Conservation (phyloP, 2,113 vertebrate genomes). For the Syngnathus scovelli region DNA sequence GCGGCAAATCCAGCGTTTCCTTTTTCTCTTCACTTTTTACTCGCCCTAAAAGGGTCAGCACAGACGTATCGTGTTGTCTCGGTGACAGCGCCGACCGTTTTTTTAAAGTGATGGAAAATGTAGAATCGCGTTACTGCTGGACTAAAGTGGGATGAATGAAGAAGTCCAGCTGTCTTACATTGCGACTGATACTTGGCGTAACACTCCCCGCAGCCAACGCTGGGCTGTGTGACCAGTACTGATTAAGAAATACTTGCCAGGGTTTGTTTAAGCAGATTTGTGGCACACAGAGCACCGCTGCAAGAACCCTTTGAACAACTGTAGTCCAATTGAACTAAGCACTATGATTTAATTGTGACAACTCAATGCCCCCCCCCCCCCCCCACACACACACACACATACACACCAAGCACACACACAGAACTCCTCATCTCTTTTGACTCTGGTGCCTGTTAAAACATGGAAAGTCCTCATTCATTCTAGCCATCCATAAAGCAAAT, state of each 20-base stretch:
- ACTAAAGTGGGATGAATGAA: slow-evolving; percentile 33
- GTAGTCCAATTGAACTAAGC: slow-evolving; percentile 11
- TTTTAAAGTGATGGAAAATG: slow-evolving; percentile 46
- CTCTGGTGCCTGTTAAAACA: slow-evolving; percentile 87
- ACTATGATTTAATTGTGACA: slow-evolving; percentile 39
- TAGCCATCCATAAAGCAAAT: slow-evolving; percentile 99
- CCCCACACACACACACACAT: background rate
- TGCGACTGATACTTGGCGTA: slow-evolving; percentile 26
- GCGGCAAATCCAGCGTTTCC: slow-evolving; percentile 63
- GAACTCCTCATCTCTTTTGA: slow-evolving; percentile 79
- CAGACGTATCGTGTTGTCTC: slow-evolving; percentile 51
- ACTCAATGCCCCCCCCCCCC: slow-evolving; percentile 21
- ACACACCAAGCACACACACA: background rate
- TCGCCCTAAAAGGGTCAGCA: slow-evolving; percentile 51
- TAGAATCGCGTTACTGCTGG: slow-evolving; percentile 39
- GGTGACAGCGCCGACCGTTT: slow-evolving; percentile 39
- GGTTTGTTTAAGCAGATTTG: slow-evolving; percentile 25
- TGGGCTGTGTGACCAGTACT: slow-evolving; percentile 5
- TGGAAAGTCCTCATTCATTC: slow-evolving; percentile 98
- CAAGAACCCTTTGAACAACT: background rate
- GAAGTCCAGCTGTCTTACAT: slow-evolving; percentile 37
- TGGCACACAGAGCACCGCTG: slow-evolving; percentile 7
- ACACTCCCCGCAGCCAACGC: slow-evolving; percentile 6
- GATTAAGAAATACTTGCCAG: slow-evolving; percentile 12
- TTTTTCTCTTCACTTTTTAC: slow-evolving; percentile 59